Conservation (phyloP, 2,888 invertebrate species). For the Trissolcus japonicus region DNA sequence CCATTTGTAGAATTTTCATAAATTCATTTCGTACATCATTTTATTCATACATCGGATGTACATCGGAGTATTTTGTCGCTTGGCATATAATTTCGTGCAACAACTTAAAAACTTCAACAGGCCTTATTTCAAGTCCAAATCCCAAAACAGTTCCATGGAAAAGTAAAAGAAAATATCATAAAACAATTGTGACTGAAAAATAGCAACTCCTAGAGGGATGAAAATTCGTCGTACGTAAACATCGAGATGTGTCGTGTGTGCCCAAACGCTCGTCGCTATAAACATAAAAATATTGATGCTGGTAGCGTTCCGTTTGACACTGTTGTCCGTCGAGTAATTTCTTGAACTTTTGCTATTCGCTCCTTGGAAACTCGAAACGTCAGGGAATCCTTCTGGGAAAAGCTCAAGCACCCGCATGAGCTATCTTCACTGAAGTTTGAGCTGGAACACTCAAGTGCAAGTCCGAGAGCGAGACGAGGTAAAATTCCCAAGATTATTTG, state of each 20-base stretch:
- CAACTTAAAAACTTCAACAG: no score
- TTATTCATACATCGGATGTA: no score
- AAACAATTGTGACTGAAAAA: neutral
- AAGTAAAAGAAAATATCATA: neutral
- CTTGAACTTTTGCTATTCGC: constrained; percentile 51
- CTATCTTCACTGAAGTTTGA: constrained; percentile 50
- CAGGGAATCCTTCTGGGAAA: constrained; percentile 49
- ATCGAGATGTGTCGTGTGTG: constrained; percentile 11
- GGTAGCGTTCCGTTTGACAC: constrained; percentile 46
- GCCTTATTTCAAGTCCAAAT: neutral
- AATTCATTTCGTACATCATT: no score
- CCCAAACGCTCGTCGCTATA: constrained; percentile 7
- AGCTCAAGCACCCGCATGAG: constrained; percentile 57
- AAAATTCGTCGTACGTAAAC: constrained; percentile 12
- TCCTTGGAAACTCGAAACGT: constrained; percentile 50
- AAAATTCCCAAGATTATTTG: constrained; percentile 57
- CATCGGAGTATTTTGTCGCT: no score
- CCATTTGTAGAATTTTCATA: no score
- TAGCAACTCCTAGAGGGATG: neutral
- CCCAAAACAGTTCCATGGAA: neutral
- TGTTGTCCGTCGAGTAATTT: constrained; percentile 38
- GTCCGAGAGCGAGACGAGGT: constrained; percentile 44
- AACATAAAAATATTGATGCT: constrained; percentile 44
- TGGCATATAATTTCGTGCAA: no score
- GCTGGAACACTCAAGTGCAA: constrained; percentile 38